These are phyloP conservation scores for Drosophila neocordata DNA, from an alignment of 1,140 invertebrate genomes.

Conservation along the genomic window DNA sequence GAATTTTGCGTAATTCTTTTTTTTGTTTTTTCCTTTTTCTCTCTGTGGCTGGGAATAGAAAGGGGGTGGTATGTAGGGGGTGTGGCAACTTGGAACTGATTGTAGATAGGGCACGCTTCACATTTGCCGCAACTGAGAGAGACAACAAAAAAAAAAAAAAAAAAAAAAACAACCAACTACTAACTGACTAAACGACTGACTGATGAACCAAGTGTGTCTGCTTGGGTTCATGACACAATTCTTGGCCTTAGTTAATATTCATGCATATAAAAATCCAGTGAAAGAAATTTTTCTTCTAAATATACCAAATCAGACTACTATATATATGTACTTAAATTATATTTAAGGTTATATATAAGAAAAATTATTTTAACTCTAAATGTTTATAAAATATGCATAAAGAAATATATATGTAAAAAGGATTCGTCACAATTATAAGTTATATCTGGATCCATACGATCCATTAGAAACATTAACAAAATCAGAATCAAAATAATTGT, in stretches of 20 bases:
- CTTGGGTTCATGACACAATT: slow-evolving; percentile 14
- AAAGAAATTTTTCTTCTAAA: background rate
- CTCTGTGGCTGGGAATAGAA: background rate
- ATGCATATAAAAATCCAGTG: background rate
- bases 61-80: slow-evolving; percentile 12
- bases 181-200: slow-evolving; percentile 35
- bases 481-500: too few relatives aligned
- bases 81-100: slow-evolving; percentile 54
- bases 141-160: slow-evolving; percentile 21
- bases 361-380: too few relatives aligned
- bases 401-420: too few relatives aligned
- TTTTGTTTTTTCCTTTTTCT: background rate
- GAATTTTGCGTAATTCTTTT: slow-evolving; percentile 7
- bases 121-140: slow-evolving; percentile 48
- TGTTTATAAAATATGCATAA: too few relatives aligned
- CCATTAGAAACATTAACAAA: too few relatives aligned
- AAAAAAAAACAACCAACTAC: slow-evolving; percentile 7
- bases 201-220: slow-evolving; percentile 17
- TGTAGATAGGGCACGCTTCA: slow-evolving; percentile 61
- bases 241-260: slow-evolving; percentile 3
- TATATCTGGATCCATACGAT: too few relatives aligned
- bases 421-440: too few relatives aligned
- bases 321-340: too few relatives aligned
- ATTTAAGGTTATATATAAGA: too few relatives aligned
- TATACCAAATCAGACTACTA: background rate